A percentile compares a stretch with the other conserved stretches of the same genome.
phyloP scores from a whole-genome alignment of 2,113 vertebrate species.

The Sprattus sprattus region DNA sequence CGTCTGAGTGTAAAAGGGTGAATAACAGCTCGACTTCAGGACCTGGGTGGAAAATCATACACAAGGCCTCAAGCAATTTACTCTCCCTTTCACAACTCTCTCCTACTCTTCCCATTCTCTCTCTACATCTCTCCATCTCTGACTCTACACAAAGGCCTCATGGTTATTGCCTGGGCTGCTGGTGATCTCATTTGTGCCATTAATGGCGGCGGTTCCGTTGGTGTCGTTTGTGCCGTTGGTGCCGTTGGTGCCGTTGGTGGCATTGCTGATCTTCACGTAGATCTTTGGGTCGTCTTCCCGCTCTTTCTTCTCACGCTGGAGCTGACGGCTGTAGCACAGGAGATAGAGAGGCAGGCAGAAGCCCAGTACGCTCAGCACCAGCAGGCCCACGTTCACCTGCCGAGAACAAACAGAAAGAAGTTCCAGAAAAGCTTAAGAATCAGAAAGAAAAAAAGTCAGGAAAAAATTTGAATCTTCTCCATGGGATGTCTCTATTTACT shows the following conservation, averaged over 20 bases:
- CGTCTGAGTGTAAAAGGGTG: neutral
- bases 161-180: conserved; percentile 52
- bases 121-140: neutral
- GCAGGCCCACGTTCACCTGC: conserved; percentile 92
- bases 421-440: conserved; percentile 9
- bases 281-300: conserved; percentile 85
- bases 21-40: neutral
- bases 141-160: conserved; percentile 83
- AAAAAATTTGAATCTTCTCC: neutral
- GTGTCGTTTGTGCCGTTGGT: neutral
- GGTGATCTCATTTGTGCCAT: neutral
- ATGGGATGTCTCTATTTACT: neutral
- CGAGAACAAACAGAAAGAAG: neutral
- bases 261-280: conserved; percentile 83
- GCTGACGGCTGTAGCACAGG: conserved; percentile 81
- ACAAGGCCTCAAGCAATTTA: neutral
- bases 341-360: conserved; percentile 95
- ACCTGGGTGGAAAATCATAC: conserved; percentile 12
- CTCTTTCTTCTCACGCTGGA: conserved; percentile 77
- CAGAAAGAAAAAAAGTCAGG: neutral
- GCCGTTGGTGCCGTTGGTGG: conserved; percentile 42
- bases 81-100: conserved; percentile 1
- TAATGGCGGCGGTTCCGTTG: neutral
- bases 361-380: conserved; percentile 85
- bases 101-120: conserved; percentile 35